Base-by-base conservation (phyloP, 2,113 vertebrate genomes). In the Lathamus discolor region DNA sequence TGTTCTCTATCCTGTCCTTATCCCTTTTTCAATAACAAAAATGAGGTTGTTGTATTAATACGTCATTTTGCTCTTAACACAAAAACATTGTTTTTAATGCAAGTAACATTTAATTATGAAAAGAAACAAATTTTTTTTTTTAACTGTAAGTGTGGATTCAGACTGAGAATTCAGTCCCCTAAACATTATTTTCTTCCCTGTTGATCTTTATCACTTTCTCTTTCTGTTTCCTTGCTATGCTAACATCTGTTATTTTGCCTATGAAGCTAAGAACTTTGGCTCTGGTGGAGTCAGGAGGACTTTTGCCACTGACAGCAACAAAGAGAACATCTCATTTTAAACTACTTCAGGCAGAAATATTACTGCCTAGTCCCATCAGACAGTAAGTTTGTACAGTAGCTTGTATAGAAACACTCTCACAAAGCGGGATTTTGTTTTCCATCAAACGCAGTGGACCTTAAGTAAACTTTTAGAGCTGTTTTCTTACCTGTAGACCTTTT, bases 401-500 rank as follows among this genome's bases (percentile, higher is more conserved):
- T 86, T 70, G 29, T 67, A 57, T 12, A 67, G 9, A 89, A 80
- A 73, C 41, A 79, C 2, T 0, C 12, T 25, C 74, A 77, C 41
- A 83, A 92, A 72, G 17, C 14, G 51, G 27, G 22, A 62, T 29
- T 73, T 73, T 57, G 39, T 37, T 93, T 77, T 63, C 73, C 76
- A 20, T 39, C 28, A 69, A 74, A 74, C 10, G 7, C 25, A 57
- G n/a, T 46, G 9, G 22, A 63, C 6, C 5, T 57, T 37, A 95
- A 83, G 28, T 3, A 31, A 82, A 64, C 46, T 19, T 74, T 64
- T 41, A 68, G 68, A 92, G 29, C 16, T 1, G 0, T 78, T 75
- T 90, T 82, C 97, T 97, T 97, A 97, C 97, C 97, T 63, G 44
- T 51, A 39, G 31, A 51, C 18, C 81, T 86, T 23, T 83, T 43